A percentile compares a stretch with the other conserved stretches of the same genome.
These are phyloP conservation scores for Eutrigla gurnardus DNA, from an alignment of 2,797 vertebrate species.

Conservation along the genomic window DNA sequence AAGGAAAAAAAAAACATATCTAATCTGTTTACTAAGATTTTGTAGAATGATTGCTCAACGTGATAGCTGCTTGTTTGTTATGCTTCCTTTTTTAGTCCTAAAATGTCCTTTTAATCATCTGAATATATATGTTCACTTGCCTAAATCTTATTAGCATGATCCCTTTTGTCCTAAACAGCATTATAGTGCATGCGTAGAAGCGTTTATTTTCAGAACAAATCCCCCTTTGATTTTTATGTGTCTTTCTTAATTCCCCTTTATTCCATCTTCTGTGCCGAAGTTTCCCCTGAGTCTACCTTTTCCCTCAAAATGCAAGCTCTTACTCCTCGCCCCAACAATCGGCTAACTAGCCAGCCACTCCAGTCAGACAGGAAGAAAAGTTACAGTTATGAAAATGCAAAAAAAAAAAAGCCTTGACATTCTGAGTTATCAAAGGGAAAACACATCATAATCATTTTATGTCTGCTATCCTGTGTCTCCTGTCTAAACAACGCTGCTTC, in stretches of 20 bases:
- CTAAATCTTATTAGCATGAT: conserved; percentile 2
- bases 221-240: conserved; percentile 1
- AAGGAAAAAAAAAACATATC: conserved; percentile 1
- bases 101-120: background rate
- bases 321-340: conserved; percentile 66
- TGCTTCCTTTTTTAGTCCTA: background rate
- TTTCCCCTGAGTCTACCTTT: conserved; percentile 33
- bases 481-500: conserved; percentile 75
- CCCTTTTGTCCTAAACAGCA: conserved; percentile 3
- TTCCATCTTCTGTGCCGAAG: conserved; percentile 18
- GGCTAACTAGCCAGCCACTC: conserved; percentile 49
- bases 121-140: background rate
- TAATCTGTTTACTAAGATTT: background rate
- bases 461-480: conserved; percentile 26
- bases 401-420: conserved; percentile 64
- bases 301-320: conserved; percentile 86
- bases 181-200: conserved; percentile 29
- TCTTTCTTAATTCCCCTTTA: conserved; percentile 9
- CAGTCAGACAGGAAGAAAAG: conserved; percentile 50
- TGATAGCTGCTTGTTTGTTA: background rate
- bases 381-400: conserved; percentile 43
- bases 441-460: conserved; percentile 74
- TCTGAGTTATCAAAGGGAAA: conserved; percentile 77
- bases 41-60: background rate
- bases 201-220: background rate